These are phyloP conservation scores for Thripadectes ignobilis DNA, from an alignment of 2,797 vertebrate species.

Conservation along the genomic window DNA sequence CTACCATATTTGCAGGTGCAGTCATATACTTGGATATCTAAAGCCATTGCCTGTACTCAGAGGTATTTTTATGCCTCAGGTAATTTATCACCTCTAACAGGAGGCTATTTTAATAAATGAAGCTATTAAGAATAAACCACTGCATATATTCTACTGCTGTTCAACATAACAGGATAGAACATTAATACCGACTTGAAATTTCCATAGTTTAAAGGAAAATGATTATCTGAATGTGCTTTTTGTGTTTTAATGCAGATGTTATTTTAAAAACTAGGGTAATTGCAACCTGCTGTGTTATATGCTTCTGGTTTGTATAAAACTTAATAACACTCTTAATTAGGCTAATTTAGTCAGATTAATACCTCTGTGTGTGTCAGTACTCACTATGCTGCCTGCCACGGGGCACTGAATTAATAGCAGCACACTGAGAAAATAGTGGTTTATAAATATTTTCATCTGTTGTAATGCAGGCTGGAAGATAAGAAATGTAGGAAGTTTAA, in stretches of 20 bases:
- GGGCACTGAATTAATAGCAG: slow-evolving; percentile 62
- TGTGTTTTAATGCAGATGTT: slow-evolving; percentile 69
- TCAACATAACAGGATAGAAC: slow-evolving; percentile 18
- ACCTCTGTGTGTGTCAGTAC: slow-evolving; percentile 64
- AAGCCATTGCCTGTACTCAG: slow-evolving; percentile 5
- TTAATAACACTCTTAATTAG: slow-evolving; percentile 77
- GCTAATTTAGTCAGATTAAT: slow-evolving; percentile 78
- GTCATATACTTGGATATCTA: background rate
- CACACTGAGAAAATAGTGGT: slow-evolving; percentile 59
- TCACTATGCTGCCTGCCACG: slow-evolving; percentile 59
- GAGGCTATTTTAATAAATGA: slow-evolving; percentile 61
- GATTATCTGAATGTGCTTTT: slow-evolving; percentile 54
- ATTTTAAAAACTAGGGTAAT: slow-evolving; percentile 75
- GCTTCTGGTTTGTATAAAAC: slow-evolving; percentile 70
- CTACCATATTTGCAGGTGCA: slow-evolving; percentile 51
- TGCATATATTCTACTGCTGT: slow-evolving; percentile 31
- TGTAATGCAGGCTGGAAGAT: slow-evolving; percentile 19
- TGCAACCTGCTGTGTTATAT: slow-evolving; percentile 70
- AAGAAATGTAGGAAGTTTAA: slow-evolving; percentile 13
- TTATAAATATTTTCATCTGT: slow-evolving; percentile 60
- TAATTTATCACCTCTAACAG: slow-evolving; percentile 47
- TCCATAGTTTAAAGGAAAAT: slow-evolving; percentile 47
- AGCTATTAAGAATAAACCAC: slow-evolving; percentile 56
- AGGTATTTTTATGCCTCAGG: slow-evolving; percentile 44
- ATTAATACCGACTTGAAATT: slow-evolving; percentile 44